Evolutionary conservation across 2,113 vertebrate species (phyloP), one percentile per base, ranked within the genome.

Genomic region (Chrysochloris asiatica): DNA sequence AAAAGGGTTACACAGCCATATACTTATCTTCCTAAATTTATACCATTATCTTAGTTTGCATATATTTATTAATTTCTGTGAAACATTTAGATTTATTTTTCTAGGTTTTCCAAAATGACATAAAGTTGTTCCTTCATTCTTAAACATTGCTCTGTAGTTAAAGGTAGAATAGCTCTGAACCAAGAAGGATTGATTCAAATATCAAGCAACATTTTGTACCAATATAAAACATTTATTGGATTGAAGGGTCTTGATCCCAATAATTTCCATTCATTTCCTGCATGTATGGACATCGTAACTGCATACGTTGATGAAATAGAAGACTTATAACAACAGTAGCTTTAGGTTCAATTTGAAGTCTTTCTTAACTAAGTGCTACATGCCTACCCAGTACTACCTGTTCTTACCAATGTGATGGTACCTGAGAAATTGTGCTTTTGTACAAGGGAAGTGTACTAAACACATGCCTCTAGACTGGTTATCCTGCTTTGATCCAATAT

Each of bases 101-200:
- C 45, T 61, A 43, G 82, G 21, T n/a, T 48, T 17, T 91, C 63
- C 22, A 71, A 73, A 75, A 47, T 56, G 5, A 86, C 26, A 59
- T 72, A 73, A 78, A 87, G 22, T 82, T 36, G 9, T 69, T 80
- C 36, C 17, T 92, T 67, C 80, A 89, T 76, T 80, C 26, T 75
- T 72, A 50, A 5, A n/a, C 41, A 61, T 89, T 63, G 4, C 4
- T 3, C n/a, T 79, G 5, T 63, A 81, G 83, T 91, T 9, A 54
- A 88, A 24, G 72, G 52, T 45, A 86, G 14, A 43, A 45, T 43
- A 2, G 22, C 14, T 65, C 6, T 75, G 26, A 83, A 81, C 50
- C 11, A n/a, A 69, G 33, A 36, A 80, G 8, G 22, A 91, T 1
- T 76, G 63, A 22, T 61, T 83, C 13, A 80, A 88, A 59, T 54